phyloP scores from a whole-genome alignment of 2,888 invertebrate species.

The Polyommatus iphigenia region DNA sequence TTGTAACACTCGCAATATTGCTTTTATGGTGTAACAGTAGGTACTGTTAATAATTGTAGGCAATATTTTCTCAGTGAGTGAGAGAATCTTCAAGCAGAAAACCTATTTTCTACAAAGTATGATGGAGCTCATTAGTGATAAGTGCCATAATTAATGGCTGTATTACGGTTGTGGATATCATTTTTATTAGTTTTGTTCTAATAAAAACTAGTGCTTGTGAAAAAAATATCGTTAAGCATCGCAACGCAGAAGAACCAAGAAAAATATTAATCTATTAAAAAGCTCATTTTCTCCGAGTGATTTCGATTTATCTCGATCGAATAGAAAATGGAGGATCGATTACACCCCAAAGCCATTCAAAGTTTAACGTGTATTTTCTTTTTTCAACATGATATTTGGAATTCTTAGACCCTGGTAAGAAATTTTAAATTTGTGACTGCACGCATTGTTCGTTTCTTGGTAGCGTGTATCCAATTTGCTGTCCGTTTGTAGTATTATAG shows the following conservation, averaged over 20 bases:
- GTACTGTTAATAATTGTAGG: background rate
- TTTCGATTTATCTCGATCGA: slow-evolving; percentile 7
- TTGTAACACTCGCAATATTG: background rate
- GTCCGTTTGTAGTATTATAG: slow-evolving; percentile 27
- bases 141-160: slow-evolving; percentile 11
- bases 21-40: background rate
- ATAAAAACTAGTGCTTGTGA: background rate
- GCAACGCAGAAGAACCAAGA: background rate
- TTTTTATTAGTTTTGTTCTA: background rate
- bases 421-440: slow-evolving; percentile 42
- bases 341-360: slow-evolving; percentile 37
- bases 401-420: slow-evolving; percentile 77
- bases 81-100: background rate
- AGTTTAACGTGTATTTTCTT: slow-evolving; percentile 67
- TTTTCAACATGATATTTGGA: slow-evolving; percentile 73
- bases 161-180: background rate
- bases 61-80: background rate
- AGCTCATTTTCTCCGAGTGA: slow-evolving; percentile 6
- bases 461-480: slow-evolving; percentile 4
- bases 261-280: slow-evolving; percentile 14
- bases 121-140: slow-evolving; percentile 9
- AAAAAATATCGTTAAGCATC: background rate
- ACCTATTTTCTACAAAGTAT: background rate
- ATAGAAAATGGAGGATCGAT: slow-evolving; percentile 29
- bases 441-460: slow-evolving; percentile 27